Base-by-base conservation (phyloP, 2,888 invertebrate species). In the Mesorhabditis spiculigera region DNA sequence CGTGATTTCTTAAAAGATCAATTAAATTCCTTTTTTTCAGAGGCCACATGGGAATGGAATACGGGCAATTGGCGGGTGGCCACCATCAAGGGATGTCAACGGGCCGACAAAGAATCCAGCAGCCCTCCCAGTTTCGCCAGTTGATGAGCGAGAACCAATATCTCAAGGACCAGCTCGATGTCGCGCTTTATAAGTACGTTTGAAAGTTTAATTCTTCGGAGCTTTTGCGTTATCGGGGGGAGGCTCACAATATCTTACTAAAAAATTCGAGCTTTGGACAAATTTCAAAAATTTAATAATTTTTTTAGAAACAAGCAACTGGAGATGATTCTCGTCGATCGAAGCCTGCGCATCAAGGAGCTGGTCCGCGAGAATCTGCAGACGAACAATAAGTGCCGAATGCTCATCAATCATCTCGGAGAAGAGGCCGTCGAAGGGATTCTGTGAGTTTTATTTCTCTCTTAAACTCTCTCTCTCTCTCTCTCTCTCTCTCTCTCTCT, bases 231-330 rank as follows among this genome's bases (percentile, higher is more conserved):
- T 50, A n/a, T 28, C 28, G 28, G 28, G 28, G n/a, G n/a, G n/a
- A n/a, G n/a, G n/a, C n/a, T n/a, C n/a, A n/a, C n/a, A n/a, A n/a
- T n/a, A n/a, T n/a, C n/a, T n/a, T n/a, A n/a, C n/a, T n/a, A n/a
- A n/a, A n/a, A n/a, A n/a, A n/a, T n/a, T n/a, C n/a, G n/a, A n/a
- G n/a, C n/a, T n/a, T n/a, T n/a, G n/a, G n/a, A n/a, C n/a, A n/a
- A n/a, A n/a, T n/a, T n/a, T n/a, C n/a, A n/a, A n/a, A n/a, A n/a
- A n/a, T n/a, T n/a, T n/a, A n/a, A n/a, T n/a, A n/a, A n/a, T n/a
- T 50, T 50, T 50, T 50, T 50, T 3, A 50, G 58, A 50, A 50
- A 50, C 58, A 50, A 50, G n/a, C 58, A 50, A 50, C 58, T 50
- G 58, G 58, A 50, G 58, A 50, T 50, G 58, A 10, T 50, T 10